Conservation (phyloP, 2,113 vertebrate genomes). For the Vanacampus margaritifer region DNA sequence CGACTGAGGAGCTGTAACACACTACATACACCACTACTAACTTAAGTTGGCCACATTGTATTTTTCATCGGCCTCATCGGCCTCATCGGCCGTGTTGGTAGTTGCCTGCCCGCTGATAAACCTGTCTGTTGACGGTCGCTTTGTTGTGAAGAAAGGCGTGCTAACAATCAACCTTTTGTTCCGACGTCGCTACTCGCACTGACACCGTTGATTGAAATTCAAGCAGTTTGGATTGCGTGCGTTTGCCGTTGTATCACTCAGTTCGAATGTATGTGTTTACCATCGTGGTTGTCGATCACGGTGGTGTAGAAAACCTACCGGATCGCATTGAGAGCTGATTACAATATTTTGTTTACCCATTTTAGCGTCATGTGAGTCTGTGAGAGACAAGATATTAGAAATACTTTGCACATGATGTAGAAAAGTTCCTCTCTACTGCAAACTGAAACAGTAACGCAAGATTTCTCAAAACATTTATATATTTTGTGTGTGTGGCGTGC, state of each 20-base stretch:
- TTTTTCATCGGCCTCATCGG: not conserved
- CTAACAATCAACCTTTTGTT: conserved; percentile 68
- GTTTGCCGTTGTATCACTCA: not conserved
- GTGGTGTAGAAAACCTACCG: not conserved
- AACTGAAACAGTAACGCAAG: too few relatives aligned
- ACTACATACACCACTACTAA: not conserved
- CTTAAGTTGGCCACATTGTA: too few relatives aligned
- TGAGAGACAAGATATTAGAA: too few relatives aligned
- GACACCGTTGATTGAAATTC: not conserved
- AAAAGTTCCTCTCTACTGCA: too few relatives aligned
- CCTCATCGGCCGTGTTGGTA: not conserved
- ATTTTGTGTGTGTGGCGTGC: too few relatives aligned
- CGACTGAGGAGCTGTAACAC: not conserved
- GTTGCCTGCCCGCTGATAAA: not conserved
- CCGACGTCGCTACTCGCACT: conserved; percentile 25
- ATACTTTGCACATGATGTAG: too few relatives aligned
- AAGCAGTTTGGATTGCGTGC: not conserved
- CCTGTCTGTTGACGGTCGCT: conserved; percentile 46
- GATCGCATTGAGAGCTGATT: not conserved
- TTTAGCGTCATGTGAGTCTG: not conserved
- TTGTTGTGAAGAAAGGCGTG: conserved; percentile 49
- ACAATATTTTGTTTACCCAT: not conserved
- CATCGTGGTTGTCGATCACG: not conserved
- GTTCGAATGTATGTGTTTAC: not conserved
- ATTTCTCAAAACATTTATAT: too few relatives aligned